Conservation (phyloP, 2,888 invertebrate genomes). For the Eulithis prunata region DNA sequence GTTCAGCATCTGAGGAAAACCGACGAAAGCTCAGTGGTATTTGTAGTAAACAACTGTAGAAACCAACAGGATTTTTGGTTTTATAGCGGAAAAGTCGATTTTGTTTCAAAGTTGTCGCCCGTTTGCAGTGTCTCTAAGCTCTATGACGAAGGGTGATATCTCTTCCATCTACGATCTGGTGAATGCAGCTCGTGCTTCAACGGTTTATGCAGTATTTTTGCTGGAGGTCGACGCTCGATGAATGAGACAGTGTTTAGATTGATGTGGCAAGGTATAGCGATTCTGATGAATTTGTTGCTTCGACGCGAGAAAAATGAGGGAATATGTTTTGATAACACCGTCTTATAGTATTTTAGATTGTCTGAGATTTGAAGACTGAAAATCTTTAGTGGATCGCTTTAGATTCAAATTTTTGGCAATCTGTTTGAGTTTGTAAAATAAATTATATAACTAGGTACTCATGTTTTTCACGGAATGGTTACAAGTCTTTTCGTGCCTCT, state of each 20-base stretch:
- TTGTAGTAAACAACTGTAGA: no score
- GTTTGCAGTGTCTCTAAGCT: conserved; percentile 33
- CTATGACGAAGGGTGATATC: conserved; percentile 57
- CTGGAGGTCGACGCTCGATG: conserved; percentile 55
- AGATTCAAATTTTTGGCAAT: conserved; percentile 1
- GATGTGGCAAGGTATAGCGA: conserved; percentile 36
- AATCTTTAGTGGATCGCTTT: conserved; percentile 6
- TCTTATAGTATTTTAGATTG: conserved; percentile 12
- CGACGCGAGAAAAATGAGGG: conserved; percentile 32
- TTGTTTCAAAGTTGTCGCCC: conserved; percentile 15
- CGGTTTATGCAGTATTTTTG: conserved; percentile 61
- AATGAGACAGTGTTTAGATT: conserved; percentile 49
- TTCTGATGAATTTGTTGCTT: conserved; percentile 41
- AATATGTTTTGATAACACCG: conserved; percentile 31
- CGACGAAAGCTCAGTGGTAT: no score
- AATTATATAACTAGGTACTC: no score
- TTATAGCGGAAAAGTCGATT: no score
- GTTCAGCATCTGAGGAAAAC: no score
- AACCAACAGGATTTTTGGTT: neutral
- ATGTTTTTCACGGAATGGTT: no score
- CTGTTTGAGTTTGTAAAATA: neutral
- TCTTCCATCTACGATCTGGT: conserved; percentile 53
- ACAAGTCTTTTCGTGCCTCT: neutral
- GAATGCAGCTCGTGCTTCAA: conserved; percentile 64
- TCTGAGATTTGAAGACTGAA: conserved; percentile 18